Conservation (phyloP, 2,113 vertebrate genomes). For the Chascanopsetta lugubris region DNA sequence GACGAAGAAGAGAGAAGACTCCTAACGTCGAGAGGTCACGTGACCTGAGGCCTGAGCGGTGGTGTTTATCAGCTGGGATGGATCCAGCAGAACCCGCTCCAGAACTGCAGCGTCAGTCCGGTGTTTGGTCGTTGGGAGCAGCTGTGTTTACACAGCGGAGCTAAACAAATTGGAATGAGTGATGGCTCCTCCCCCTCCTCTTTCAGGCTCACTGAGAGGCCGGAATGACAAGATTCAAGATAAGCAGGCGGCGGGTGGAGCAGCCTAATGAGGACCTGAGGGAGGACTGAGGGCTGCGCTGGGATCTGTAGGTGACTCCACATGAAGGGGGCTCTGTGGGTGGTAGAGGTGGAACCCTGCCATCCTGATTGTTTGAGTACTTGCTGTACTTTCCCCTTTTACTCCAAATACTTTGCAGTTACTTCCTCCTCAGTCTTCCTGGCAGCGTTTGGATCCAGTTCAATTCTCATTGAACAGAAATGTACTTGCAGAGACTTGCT, state of each 20-base stretch:
- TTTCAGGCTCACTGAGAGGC: constrained; percentile 27
- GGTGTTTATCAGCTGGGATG: background rate
- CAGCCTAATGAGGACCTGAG: constrained; percentile 65
- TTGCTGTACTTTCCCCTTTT: background rate
- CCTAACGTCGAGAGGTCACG: constrained; percentile 7
- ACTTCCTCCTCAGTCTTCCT: background rate
- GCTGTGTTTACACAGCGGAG: constrained; percentile 3
- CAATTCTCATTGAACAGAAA: background rate
- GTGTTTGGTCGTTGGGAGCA: constrained; percentile 42
- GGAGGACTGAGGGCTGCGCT: constrained; percentile 11
- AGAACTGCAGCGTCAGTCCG: constrained; percentile 15
- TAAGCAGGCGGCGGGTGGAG: constrained; percentile 30
- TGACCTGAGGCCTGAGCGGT: background rate
- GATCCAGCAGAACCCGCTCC: background rate
- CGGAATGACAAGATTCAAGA: constrained; percentile 60
- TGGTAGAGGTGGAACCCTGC: constrained; percentile 9
- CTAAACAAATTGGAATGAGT: background rate
- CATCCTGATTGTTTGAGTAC: constrained; percentile 5
- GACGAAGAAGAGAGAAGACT: too few species aligned
- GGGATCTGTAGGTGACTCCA: background rate
- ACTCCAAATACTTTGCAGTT: background rate
- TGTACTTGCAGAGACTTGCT: background rate
- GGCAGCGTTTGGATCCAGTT: background rate
- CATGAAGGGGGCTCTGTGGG: background rate
- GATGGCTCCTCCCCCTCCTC: background rate